Conservation (phyloP, 2,113 vertebrate genomes). For the Lampris megalopsis region DNA sequence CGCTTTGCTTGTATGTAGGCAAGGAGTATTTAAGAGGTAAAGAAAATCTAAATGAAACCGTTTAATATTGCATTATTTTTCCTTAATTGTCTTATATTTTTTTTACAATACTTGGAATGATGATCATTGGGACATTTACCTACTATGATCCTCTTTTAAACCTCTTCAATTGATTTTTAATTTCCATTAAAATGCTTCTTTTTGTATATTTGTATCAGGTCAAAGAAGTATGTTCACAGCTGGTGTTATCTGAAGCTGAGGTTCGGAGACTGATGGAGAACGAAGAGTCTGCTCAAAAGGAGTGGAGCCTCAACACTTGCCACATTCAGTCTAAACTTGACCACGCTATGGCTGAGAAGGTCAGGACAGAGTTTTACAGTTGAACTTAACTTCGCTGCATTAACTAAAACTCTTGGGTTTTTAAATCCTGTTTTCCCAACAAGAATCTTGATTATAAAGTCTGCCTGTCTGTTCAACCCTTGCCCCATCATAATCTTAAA, state of each 20-base stretch:
- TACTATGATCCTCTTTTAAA: background rate
- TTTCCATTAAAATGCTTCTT: background rate
- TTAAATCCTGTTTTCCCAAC: no score
- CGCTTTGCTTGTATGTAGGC: background rate
- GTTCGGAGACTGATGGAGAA: conserved; percentile 83
- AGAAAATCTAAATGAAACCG: no score
- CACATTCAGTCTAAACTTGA: conserved; percentile 83
- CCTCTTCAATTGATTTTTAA: background rate
- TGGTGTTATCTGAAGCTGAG: conserved; percentile 83
- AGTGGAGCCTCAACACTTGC: conserved; percentile 73
- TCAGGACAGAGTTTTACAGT: conserved; percentile 51
- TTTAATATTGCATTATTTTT: no score
- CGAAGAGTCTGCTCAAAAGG: conserved; percentile 76
- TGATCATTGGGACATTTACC: no score
- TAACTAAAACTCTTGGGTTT: no score
- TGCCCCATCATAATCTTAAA: no score
- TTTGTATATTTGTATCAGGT: conserved; percentile 74
- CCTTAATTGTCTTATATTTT: no score
- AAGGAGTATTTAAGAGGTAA: no score
- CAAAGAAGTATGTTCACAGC: conserved; percentile 82
- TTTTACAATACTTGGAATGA: no score
- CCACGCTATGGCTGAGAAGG: conserved; percentile 85
- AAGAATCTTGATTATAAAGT: no score
- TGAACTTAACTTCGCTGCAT: no score
- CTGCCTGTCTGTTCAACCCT: no score